Evolutionary conservation across 1,140 invertebrate species (phyloP).

Genomic region (Ylistrum balloti): DNA sequence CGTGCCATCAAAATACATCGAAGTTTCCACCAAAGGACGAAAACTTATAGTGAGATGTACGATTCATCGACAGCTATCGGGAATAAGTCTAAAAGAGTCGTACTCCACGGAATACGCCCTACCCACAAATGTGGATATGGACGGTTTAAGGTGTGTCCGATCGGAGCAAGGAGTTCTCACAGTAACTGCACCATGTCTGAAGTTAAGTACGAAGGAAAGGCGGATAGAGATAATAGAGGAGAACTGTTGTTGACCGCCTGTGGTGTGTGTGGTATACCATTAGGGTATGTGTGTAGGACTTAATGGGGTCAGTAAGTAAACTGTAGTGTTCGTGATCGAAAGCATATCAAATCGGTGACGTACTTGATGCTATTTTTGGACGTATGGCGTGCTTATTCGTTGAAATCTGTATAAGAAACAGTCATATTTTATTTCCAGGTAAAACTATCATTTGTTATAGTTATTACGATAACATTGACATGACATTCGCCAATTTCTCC

Average conservation of each 20-base stretch:
- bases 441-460: too few relatives aligned
- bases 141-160: neutral
- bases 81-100: neutral
- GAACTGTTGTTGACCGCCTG: neutral
- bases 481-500: neutral
- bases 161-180: neutral
- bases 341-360: too few relatives aligned
- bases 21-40: neutral
- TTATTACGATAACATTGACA: neutral
- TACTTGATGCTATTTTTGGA: too few relatives aligned
- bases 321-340: too few relatives aligned
- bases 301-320: too few relatives aligned
- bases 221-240: conserved; percentile 7
- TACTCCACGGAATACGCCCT: neutral
- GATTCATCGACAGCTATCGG: neutral
- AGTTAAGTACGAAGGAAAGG: neutral
- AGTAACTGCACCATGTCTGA: neutral
- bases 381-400: too few relatives aligned
- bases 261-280: neutral
- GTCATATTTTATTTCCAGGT: too few relatives aligned
- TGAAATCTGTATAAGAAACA: too few relatives aligned
- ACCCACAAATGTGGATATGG: neutral
- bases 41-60: neutral
- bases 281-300: neutral
- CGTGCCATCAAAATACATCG: conserved; percentile 14